Conservation (phyloP, 2,888 invertebrate species). For the Atrina japonica region DNA sequence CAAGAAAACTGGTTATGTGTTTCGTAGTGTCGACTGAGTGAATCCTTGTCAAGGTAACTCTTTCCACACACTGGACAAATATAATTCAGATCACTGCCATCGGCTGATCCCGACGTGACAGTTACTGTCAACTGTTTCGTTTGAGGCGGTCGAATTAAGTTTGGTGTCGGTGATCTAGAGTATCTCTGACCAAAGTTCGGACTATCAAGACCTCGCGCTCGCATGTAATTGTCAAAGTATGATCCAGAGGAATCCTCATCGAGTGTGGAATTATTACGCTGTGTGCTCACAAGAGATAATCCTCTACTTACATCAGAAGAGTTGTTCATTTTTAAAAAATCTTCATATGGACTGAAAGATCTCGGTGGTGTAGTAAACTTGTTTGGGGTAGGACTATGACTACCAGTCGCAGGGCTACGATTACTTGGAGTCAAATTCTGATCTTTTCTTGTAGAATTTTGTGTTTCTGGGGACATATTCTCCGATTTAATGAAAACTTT, state of each 20-base stretch:
- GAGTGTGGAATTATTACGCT: not conserved
- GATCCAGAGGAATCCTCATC: slow-evolving; percentile 20
- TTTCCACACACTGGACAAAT: slow-evolving; percentile 56
- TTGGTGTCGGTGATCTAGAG: slow-evolving; percentile 2
- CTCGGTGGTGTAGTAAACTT: slow-evolving; percentile 21
- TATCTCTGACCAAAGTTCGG: slow-evolving; percentile 29
- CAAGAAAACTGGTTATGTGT: slow-evolving; percentile 56
- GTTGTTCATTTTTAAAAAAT: slow-evolving; percentile 25
- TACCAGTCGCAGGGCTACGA: not conserved
- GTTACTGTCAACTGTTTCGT: slow-evolving; percentile 34
- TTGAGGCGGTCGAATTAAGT: not conserved
- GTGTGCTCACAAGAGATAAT: not conserved
- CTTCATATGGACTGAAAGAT: slow-evolving; percentile 23
- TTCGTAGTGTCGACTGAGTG: slow-evolving; percentile 53
- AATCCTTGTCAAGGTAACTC: slow-evolving; percentile 47
- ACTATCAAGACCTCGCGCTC: slow-evolving; percentile 37
- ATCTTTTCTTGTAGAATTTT: slow-evolving; percentile 4
- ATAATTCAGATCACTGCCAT: slow-evolving; percentile 36
- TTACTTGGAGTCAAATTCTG: not conserved
- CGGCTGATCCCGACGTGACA: slow-evolving; percentile 19
- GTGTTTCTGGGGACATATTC: slow-evolving; percentile 1
- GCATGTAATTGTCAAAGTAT: slow-evolving; percentile 42
- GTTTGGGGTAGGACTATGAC: slow-evolving; percentile 9
- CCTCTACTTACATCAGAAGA: slow-evolving; percentile 8
- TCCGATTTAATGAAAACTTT: slow-evolving; percentile 19